These are phyloP conservation scores for Maconellicoccus hirsutus DNA, from an alignment of 1,140 invertebrate species.

Conservation along the genomic window DNA sequence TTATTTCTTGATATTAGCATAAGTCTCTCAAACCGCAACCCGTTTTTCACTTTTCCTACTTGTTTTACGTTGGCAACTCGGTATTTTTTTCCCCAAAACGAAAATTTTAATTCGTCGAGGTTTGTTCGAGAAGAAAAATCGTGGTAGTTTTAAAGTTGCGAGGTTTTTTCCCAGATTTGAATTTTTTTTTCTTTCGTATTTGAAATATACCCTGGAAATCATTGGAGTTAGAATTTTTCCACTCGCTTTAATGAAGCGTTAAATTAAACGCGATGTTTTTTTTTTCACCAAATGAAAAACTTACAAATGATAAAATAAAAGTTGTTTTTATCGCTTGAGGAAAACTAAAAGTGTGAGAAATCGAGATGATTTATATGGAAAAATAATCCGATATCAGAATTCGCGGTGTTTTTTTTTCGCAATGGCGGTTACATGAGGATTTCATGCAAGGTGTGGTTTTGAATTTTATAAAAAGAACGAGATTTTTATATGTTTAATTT, in stretches of 20 bases:
- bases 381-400: too few relatives aligned
- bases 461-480: too few relatives aligned
- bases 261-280: not conserved
- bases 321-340: not conserved
- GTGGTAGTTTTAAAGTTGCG: not conserved
- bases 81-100: slow-evolving; percentile 15
- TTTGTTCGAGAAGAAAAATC: not conserved
- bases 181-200: not conserved
- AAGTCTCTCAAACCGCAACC: slow-evolving; percentile 18
- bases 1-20: slow-evolving; percentile 22
- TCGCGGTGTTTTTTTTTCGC: too few relatives aligned
- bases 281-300: not conserved
- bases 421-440: too few relatives aligned
- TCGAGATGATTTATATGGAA: too few relatives aligned
- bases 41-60: slow-evolving; percentile 14
- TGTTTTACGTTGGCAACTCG: not conserved
- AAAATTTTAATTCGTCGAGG: not conserved
- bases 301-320: not conserved
- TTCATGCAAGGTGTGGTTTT: too few relatives aligned
- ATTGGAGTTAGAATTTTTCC: not conserved
- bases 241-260: not conserved
- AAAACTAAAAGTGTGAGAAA: too few relatives aligned
- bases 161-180: not conserved
- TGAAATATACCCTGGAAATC: too few relatives aligned
- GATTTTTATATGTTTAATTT: too few relatives aligned